phyloP scores from a whole-genome alignment of 2,888 invertebrate species.

The Drosophila affinis region DNA sequence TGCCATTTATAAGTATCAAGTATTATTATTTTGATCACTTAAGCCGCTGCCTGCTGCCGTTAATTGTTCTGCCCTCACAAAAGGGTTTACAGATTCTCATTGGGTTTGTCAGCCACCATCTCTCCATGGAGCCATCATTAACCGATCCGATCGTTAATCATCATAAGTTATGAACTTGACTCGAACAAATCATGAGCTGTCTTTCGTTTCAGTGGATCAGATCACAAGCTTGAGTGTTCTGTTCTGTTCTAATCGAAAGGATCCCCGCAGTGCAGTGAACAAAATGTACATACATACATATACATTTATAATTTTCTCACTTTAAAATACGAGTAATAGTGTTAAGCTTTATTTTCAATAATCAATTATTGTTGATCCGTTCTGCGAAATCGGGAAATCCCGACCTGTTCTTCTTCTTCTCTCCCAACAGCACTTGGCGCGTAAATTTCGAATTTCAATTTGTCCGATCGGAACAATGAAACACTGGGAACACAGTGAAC shows the following conservation, averaged over 20 bases:
- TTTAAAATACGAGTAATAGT: no score
- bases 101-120: background rate
- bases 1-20: conserved; percentile 46
- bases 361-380: no score
- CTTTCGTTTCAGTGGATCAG: background rate
- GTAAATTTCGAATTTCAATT: conserved; percentile 39
- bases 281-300: background rate
- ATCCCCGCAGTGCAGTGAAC: background rate
- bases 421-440: conserved; percentile 8
- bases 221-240: background rate
- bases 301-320: no score
- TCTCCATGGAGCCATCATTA: background rate
- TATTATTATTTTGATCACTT: conserved; percentile 54
- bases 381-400: no score
- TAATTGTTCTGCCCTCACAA: conserved; percentile 51
- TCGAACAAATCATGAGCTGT: background rate
- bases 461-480: conserved; percentile 18
- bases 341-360: no score
- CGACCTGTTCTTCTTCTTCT: no score
- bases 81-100: background rate
- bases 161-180: background rate
- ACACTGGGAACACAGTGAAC: background rate
- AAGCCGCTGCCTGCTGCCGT: conserved; percentile 49
- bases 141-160: background rate
- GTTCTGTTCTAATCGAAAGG: background rate